Base-by-base conservation (phyloP, 1,140 invertebrate species). In the Drosophila dunni region DNA sequence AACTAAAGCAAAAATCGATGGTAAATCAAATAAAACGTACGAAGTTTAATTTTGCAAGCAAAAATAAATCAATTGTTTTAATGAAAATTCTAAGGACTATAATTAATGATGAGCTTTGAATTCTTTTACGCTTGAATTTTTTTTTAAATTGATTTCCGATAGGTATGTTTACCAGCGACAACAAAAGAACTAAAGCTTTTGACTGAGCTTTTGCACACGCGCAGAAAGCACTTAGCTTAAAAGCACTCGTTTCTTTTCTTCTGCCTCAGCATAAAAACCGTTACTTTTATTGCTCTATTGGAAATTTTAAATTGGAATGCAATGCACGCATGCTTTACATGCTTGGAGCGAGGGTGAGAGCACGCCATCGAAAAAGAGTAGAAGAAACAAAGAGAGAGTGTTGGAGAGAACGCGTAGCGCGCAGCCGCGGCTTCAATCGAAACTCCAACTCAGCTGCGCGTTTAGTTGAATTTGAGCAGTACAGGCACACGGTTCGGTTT, bases 21-120 rank as follows among this genome's bases (percentile, higher is more conserved):
- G 66, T 80, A 60, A 65, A 68, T 62, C 51, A 75, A 81, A 75
- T 78, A 88, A 83, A 80, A 82, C 64, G 63, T 78, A 83, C 81
- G 76, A 70, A 72, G 78, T 83, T 88, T 88, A 88, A 77, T 89
- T 88, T 88, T 84, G 77, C 74, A 83, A 89, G 77, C 74, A 79
- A 82, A 46, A 77, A 79, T 70, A 81, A 15, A 29, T 45, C 17
- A 7, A 11, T 38, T 65, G 58, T 75, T 84, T 80, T 64, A 54
- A 50, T 74, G 51, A 24, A 56, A n/a, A 7, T 34, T 44, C 20
- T 44, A 20, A 24, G 36, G n/a, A 20, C 8, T n/a, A 17, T 29
- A 29, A 29, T 29, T 29, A 29, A 5, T 29, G 3, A 29, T 29
- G 0, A 29, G 24, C 6, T 29, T 6, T 5, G 24, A 29, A 29